Base-by-base conservation (phyloP, 2,888 invertebrate species). In the Dexiosoma caninum region DNA sequence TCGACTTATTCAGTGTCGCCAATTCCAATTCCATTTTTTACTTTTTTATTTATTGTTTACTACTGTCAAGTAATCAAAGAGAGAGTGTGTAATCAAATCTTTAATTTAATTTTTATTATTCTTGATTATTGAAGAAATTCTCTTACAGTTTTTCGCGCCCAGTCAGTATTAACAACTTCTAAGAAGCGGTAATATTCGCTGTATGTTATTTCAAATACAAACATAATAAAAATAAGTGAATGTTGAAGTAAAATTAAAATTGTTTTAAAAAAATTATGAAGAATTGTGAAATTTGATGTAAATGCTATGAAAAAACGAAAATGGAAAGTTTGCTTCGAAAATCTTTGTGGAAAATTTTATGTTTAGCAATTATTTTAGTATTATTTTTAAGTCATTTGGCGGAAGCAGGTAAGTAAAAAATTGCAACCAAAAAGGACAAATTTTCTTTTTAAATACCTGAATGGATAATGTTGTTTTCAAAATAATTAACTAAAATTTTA, bases 291-390 rank as follows among this genome's bases (percentile, higher is more conserved):
- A 40, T 62, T 40, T 60, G n/a, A 49, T 49, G 3, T 51, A 21
- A 69, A 69, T 53, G 69, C 69, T 69, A 71, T 78, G 70, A 71
- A 57, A 77, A 71, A 51, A 51, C 49, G 64, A 81, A 81, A 81
- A 81, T 81, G 81, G 51, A 51, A 64, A 69, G 37, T 27, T 46
- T 53, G 14, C 51, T 14, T 21, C 30, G 44, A 69, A 67, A 59
- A 51, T 74, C 37, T 16, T 7, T 77, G 23, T 64, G 72, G 67
- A 77, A 74, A 74, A 27, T 57, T 8, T 42, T 71, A 57, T 14
- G 40, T 42, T 51, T 77, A 51, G 19, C 74, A 19, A 64, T 77
- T 21, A 46, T 72, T 44, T 66, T 71, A 51, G 59, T 55, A 44
- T 8, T 77, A 57, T 64, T 69, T 37, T 64, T 69, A 69, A 42